A percentile compares a stretch with the other conserved stretches of the same genome.
phyloP scores from a whole-genome alignment of 2,113 vertebrate genomes.

The Rhodinocichla rosea region DNA sequence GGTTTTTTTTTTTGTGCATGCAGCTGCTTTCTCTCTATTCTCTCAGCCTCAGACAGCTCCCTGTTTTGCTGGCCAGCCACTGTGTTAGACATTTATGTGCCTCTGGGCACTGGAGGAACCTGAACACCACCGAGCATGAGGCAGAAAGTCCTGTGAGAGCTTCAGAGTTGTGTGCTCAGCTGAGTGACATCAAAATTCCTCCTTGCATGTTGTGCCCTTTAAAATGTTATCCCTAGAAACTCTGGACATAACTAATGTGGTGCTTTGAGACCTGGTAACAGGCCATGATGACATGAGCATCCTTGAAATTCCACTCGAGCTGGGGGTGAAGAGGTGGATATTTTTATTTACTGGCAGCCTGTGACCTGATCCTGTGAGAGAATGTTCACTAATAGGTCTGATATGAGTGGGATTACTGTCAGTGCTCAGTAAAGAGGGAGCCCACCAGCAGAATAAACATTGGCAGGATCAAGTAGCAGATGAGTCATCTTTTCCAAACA shows the following conservation, averaged over 20 bases:
- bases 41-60: background rate
- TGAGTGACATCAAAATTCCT: background rate
- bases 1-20: background rate
- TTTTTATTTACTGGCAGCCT: slow-evolving; percentile 27
- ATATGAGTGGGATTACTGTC: background rate
- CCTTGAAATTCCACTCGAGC: background rate
- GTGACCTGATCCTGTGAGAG: background rate
- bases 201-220: background rate
- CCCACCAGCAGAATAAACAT: slow-evolving; percentile 37
- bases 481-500: slow-evolving; percentile 45
- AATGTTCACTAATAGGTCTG: background rate
- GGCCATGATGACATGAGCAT: background rate
- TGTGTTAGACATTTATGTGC: background rate
- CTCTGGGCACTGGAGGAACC: background rate
- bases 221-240: background rate
- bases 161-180: background rate
- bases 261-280: background rate
- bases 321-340: background rate
- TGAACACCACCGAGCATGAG: background rate
- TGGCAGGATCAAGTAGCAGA: slow-evolving; percentile 11
- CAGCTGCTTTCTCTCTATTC: background rate
- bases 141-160: background rate
- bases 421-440: background rate
- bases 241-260: background rate
- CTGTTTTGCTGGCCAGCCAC: background rate